phyloP scores from a whole-genome alignment of 2,888 invertebrate genomes.

The Anoncus sp. region DNA sequence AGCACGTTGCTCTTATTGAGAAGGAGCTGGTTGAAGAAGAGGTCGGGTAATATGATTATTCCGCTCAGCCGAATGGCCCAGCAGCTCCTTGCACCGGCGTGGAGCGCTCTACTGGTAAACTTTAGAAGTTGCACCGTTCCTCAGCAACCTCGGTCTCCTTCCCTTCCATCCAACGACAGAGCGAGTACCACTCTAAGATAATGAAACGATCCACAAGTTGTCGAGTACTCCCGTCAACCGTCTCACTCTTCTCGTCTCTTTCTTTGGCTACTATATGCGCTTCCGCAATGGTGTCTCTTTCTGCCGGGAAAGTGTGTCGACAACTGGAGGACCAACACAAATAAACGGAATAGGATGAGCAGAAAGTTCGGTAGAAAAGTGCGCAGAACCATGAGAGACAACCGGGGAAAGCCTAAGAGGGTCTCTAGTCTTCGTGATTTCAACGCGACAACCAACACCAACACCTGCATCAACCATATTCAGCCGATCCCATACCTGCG shows the following conservation, averaged over 20 bases:
- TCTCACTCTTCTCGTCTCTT: conserved; percentile 25
- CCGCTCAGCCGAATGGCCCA: conserved; percentile 73
- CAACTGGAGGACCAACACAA: neutral
- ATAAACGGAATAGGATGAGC: neutral
- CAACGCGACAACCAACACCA: neutral
- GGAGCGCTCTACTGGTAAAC: conserved; percentile 69
- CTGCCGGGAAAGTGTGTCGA: neutral
- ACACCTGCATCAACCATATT: neutral
- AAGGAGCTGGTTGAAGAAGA: conserved; percentile 56
- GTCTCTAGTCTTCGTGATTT: neutral
- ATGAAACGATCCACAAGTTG: conserved; percentile 81
- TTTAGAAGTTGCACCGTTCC: conserved; percentile 73
- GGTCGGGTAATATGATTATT: conserved; percentile 75
- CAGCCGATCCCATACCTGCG: no score
- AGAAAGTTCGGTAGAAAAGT: neutral
- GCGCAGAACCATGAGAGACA: neutral
- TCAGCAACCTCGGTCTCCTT: neutral
- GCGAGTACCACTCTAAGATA: conserved; percentile 77
- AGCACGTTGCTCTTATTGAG: conserved; percentile 43
- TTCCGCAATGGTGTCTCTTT: neutral
- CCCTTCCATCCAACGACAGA: conserved; percentile 25
- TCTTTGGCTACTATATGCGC: neutral
- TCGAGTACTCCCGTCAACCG: conserved; percentile 68
- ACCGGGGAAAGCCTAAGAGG: neutral
- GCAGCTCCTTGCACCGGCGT: conserved; percentile 66